Base-by-base conservation (phyloP, 2,797 vertebrate genomes). In the Sebastes itinus region DNA sequence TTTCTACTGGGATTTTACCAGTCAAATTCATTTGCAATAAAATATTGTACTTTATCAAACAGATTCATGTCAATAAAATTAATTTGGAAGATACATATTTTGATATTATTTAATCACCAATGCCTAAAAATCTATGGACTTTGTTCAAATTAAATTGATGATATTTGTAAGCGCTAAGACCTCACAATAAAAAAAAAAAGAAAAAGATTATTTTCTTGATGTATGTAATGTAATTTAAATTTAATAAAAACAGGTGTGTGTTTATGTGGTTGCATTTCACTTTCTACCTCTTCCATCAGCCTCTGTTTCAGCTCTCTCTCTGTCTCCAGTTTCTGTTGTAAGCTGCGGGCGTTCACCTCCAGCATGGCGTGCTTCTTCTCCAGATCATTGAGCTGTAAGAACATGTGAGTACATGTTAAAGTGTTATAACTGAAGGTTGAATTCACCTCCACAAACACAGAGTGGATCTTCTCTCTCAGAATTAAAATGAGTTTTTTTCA, bases 281-380 rank as follows among this genome's bases (percentile, higher is more conserved):
- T 77, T 59, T 62, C 82, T 96, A 99, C 98, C 97, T 99, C 98
- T 82, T 99, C 98, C 94, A 99, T 96, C 77, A 99, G 96, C 82
- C 98, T 97, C 86, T 99, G 98, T 79, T 99, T 99, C 75, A 99
- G 97, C 78, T 99, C 98, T 59, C 98, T 95, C 92, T 99, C 98
- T 0, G 97, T 99, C 94, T 99, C 98, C 62, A 99, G 96, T 83
- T 99, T 99, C 95, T 99, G 98, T 79, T 99, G 98, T 60, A 99
- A 94, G 91, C 97, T 98, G 78, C 98, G 98, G 30, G 98, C 98
- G 0, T 99, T 99, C 98, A 99, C 99, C 92, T 99, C 98, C 84
- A 99, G 92, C 98, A 99, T 99, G 78, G 98, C 96, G 0, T 99
- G 98, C 89, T 99, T 99, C 96, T 99, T 99, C 95, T 99, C 98